These are phyloP conservation scores for Allophyes oxyacanthae DNA, from an alignment of 2,888 invertebrate genomes.

Conservation along the genomic window DNA sequence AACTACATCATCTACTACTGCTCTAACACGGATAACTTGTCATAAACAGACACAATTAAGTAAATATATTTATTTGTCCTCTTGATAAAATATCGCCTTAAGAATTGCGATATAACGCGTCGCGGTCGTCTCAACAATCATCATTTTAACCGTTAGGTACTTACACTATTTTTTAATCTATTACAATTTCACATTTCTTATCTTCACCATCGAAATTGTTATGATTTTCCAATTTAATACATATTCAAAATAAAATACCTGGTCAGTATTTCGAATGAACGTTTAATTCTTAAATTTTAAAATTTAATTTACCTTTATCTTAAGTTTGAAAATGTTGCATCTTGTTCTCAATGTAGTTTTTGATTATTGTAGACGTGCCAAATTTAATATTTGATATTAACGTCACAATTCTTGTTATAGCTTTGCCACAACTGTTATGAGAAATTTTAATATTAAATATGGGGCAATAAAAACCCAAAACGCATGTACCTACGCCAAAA, in stretches of 20 bases:
- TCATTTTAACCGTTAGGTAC: conserved; percentile 37
- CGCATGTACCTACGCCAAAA: conserved; percentile 72
- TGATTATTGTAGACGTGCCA: conserved; percentile 57
- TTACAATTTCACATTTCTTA: conserved; percentile 38
- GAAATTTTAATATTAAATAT: conserved; percentile 64
- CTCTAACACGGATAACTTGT: conserved; percentile 63
- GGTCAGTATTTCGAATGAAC: conserved; percentile 61
- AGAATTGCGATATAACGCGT: conserved; percentile 40
- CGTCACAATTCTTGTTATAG: conserved; percentile 58
- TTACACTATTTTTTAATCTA: conserved; percentile 44
- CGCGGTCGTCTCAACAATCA: conserved; percentile 42
- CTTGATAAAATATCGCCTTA: conserved; percentile 54
- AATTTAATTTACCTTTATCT: conserved; percentile 65
- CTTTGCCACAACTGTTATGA: conserved; percentile 62
- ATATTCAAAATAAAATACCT: conserved; percentile 62
- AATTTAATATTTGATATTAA: conserved; percentile 51
- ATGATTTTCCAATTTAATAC: conserved; percentile 57
- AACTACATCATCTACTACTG: conserved; percentile 66
- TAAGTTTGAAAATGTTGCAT: conserved; percentile 63
- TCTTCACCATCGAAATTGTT: conserved; percentile 49
- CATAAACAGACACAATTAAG: conserved; percentile 56
- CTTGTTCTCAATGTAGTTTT: conserved; percentile 50
- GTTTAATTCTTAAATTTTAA: conserved; percentile 60
- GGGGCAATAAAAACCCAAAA: conserved; percentile 83
- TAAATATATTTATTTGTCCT: conserved; percentile 62